A percentile compares a stretch with the other conserved stretches of the same genome.
Evolutionary conservation across 2,888 invertebrate species (phyloP).

Genomic region (Hoplodrina blanda): DNA sequence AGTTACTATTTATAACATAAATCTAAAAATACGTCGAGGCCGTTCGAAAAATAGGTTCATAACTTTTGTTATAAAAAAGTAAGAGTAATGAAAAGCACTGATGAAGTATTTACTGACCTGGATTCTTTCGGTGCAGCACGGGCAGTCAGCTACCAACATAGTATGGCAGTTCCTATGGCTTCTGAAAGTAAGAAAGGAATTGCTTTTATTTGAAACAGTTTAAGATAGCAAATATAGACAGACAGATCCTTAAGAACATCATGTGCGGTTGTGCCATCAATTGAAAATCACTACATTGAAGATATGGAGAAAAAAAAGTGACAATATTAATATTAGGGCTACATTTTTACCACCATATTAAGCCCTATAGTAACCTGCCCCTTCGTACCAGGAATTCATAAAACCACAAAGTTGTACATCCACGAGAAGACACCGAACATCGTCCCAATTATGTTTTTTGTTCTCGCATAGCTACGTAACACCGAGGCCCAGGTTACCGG

Average conservation of each 20-base stretch:
- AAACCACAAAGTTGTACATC: background rate
- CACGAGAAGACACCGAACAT: constrained; percentile 5
- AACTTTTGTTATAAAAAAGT: too few species aligned
- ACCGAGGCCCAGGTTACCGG: constrained; percentile 14
- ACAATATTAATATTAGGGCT: too few species aligned
- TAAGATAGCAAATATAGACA: background rate
- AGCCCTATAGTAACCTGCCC: background rate
- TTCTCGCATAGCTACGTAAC: constrained; percentile 22
- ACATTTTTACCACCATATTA: too few species aligned
- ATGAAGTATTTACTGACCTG: background rate
- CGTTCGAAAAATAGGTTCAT: background rate
- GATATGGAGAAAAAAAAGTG: too few species aligned
- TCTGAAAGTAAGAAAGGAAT: background rate
- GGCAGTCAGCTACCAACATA: background rate
- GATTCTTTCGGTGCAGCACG: background rate
- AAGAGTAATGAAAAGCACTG: too few species aligned
- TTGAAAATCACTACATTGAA: background rate
- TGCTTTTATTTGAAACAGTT: background rate
- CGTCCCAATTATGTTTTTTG: constrained; percentile 34
- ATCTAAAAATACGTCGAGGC: constrained; percentile 6
- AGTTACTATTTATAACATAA: background rate
- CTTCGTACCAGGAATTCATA: constrained; percentile 7
- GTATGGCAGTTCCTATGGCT: background rate
- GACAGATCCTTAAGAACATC: background rate
- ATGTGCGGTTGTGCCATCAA: background rate